Conservation (phyloP, 2,888 invertebrate genomes). For the Amiota minor region DNA sequence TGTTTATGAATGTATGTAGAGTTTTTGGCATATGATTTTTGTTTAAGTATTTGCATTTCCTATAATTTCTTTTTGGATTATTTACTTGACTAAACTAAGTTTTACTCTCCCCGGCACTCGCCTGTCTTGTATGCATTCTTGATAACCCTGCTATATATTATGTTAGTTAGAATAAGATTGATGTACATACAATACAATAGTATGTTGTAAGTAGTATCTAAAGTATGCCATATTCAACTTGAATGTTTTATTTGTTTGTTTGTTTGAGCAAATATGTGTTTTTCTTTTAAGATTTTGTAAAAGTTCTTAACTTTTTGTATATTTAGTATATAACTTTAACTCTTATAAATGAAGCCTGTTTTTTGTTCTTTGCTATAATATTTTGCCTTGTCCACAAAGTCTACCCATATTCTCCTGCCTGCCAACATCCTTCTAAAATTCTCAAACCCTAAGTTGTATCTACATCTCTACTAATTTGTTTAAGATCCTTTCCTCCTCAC, state of each 20-base stretch:
- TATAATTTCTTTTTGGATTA: background rate
- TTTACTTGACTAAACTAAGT: background rate
- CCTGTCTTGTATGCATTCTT: too few species aligned
- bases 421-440: background rate
- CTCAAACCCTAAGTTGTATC: background rate
- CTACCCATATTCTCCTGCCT: too few species aligned
- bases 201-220: background rate
- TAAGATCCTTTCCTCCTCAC: too few species aligned
- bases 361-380: too few species aligned
- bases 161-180: too few species aligned
- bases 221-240: slow-evolving; percentile 10
- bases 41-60: background rate
- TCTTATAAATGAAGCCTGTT: background rate
- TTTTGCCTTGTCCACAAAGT: background rate
- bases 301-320: slow-evolving; percentile 22
- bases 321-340: background rate
- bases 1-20: slow-evolving; percentile 4
- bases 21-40: slow-evolving; percentile 11
- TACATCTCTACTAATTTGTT: background rate
- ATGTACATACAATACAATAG: too few species aligned
- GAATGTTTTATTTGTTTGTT: background rate
- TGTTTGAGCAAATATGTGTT: slow-evolving; percentile 13
- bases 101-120: background rate
- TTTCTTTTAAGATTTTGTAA: background rate
- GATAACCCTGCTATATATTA: too few species aligned